Conservation (phyloP, 2,113 vertebrate genomes). For the Podarcis muralis region DNA sequence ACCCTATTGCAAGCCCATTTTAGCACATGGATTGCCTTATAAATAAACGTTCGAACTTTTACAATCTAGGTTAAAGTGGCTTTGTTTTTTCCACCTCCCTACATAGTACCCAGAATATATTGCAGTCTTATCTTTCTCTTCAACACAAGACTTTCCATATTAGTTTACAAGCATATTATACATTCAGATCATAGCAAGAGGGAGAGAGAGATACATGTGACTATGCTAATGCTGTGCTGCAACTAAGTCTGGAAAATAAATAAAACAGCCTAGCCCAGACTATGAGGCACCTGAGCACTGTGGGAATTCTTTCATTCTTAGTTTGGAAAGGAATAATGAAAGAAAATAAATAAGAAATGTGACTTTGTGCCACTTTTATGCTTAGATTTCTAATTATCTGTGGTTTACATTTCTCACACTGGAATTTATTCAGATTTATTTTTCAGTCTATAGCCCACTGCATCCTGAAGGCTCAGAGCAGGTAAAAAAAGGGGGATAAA, state of each 20-base stretch:
- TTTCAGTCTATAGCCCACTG: background rate
- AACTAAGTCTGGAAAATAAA: background rate
- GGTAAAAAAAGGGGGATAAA: background rate
- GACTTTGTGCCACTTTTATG: background rate
- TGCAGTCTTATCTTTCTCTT: background rate
- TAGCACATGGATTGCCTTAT: background rate
- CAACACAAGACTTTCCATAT: background rate
- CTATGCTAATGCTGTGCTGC: background rate
- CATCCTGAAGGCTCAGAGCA: background rate
- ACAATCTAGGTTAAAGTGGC: background rate
- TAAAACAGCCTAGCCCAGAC: background rate
- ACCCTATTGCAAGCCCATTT: background rate
- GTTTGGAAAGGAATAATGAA: background rate
- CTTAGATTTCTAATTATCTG: background rate
- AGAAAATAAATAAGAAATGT: background rate
- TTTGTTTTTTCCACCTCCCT: background rate
- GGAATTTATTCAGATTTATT: background rate
- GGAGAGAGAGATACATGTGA: background rate
- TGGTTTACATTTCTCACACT: background rate
- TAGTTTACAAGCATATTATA: background rate
- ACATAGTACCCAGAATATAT: background rate
- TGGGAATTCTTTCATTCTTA: background rate
- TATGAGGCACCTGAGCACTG: background rate
- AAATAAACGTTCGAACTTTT: background rate
- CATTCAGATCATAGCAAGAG: background rate